Evolutionary conservation across 2,888 invertebrate species (phyloP).

Genomic region (Liodrosophila aerea): DNA sequence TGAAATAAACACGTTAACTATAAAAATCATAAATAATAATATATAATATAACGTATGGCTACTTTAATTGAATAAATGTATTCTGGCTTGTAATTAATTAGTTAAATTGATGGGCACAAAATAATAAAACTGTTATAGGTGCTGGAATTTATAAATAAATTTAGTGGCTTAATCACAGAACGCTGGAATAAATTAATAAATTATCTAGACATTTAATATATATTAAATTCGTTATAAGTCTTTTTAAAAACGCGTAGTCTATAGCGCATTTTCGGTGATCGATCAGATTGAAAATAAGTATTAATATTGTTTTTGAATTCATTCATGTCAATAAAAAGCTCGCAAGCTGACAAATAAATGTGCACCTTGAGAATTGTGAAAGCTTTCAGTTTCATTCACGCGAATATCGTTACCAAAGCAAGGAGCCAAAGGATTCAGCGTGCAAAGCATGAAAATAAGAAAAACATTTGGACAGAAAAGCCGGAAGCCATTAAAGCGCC

Average conservation of each 20-base stretch:
- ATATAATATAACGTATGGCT: too few relatives aligned
- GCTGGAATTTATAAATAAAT: too few relatives aligned
- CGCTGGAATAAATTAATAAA: constrained; percentile 53
- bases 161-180: constrained; percentile 48
- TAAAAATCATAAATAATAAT: too few relatives aligned
- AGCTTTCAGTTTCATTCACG: constrained; percentile 36
- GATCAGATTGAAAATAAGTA: constrained; percentile 39
- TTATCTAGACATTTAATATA: constrained; percentile 54
- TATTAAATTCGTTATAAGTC: constrained; percentile 37
- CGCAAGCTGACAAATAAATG: background rate
- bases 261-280: constrained; percentile 34
- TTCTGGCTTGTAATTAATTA: too few relatives aligned
- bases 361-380: background rate
- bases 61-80: too few relatives aligned
- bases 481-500: constrained; percentile 58
- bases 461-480: constrained; percentile 58
- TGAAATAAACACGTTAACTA: too few relatives aligned
- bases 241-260: constrained; percentile 27
- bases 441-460: constrained; percentile 39
- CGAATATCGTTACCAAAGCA: constrained; percentile 53
- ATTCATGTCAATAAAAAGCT: background rate
- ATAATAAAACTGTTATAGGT: too few relatives aligned
- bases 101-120: too few relatives aligned
- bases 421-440: constrained; percentile 30
- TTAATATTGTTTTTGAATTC: background rate